A percentile compares a stretch with the other conserved stretches of the same genome.
Evolutionary conservation across 2,888 invertebrate genomes (phyloP).

Genomic region (Trachelus troglodyta): DNA sequence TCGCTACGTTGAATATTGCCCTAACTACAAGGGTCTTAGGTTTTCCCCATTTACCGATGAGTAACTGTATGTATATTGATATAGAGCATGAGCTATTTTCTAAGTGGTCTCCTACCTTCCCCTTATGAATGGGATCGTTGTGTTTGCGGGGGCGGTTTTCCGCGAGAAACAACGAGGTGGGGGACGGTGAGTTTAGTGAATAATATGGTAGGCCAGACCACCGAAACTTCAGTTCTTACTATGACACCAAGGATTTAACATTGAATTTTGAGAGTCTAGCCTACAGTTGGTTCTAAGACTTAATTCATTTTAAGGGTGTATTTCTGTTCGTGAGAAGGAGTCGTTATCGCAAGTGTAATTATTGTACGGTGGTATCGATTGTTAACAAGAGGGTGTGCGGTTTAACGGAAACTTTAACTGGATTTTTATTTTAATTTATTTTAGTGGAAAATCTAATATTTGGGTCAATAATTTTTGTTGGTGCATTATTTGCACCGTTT

Average conservation of each 20-base stretch:
- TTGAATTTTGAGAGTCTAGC: not conserved
- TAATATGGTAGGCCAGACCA: conserved; percentile 34
- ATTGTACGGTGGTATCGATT: not conserved
- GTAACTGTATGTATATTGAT: not conserved
- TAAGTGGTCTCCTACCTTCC: not conserved
- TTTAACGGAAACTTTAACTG: not conserved
- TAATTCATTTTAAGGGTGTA: conserved; percentile 8
- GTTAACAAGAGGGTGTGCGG: not conserved
- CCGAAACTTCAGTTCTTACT: conserved; percentile 28
- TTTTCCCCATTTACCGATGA: not conserved
- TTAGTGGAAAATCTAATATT: not conserved
- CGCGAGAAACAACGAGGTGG: conserved; percentile 28
- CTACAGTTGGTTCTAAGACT: not conserved
- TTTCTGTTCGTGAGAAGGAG: not conserved
- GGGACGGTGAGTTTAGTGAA: conserved; percentile 28
- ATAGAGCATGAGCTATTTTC: not conserved
- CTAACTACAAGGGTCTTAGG: not conserved
- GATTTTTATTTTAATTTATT: not conserved
- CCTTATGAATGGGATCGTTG: conserved; percentile 38
- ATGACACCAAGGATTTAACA: conserved; percentile 12
- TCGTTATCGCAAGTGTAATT: not conserved
- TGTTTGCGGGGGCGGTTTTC: conserved; percentile 36
- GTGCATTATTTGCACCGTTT: not conserved
- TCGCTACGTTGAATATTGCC: not conserved
- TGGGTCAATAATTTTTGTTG: not conserved